Conservation (phyloP, 2,888 invertebrate genomes). For the Calameuta idolon region DNA sequence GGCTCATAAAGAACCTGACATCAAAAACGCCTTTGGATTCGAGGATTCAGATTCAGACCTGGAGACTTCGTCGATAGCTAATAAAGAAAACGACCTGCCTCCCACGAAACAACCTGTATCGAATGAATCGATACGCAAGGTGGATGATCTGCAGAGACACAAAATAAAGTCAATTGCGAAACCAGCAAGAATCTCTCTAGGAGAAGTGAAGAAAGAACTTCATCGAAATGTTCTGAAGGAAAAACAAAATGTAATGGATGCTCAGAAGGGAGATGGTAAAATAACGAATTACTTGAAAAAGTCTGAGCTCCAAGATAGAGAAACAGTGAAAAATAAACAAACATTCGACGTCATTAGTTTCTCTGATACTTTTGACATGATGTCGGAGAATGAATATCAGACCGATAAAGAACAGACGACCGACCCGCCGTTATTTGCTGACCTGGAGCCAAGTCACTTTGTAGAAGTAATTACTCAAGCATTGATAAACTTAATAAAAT, state of each 20-base stretch:
- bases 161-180: background rate
- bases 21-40: conserved; percentile 5
- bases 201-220: background rate
- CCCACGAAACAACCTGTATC: background rate
- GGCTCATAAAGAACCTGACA: background rate
- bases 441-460: conserved; percentile 10
- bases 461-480: background rate
- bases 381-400: background rate
- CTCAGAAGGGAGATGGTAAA: background rate
- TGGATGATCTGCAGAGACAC: background rate
- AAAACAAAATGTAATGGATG: background rate
- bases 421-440: background rate
- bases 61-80: background rate
- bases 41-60: background rate
- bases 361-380: conserved; percentile 6
- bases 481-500: background rate
- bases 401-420: background rate
- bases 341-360: background rate
- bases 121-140: background rate
- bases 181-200: background rate
- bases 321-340: background rate
- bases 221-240: background rate
- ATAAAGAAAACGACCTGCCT: background rate
- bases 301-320: background rate
- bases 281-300: background rate